Base-by-base conservation (phyloP, 2,113 vertebrate species). In the Ceyx cyanopectus region DNA sequence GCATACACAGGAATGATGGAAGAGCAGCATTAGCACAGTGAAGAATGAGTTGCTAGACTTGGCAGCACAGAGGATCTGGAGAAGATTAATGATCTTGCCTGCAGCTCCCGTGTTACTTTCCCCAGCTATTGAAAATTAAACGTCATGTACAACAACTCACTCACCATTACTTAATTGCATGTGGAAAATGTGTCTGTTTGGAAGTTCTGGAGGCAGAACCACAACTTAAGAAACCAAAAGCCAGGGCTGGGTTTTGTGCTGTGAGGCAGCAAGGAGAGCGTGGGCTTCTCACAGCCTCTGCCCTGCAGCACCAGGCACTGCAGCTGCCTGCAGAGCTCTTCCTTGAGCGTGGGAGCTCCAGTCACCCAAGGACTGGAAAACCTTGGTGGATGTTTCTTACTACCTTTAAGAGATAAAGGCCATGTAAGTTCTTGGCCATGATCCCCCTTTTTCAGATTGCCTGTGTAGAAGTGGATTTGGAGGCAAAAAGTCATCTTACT, bases 31-130 rank as follows among this genome's bases (percentile, higher is more conserved):
- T 90, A 97, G 75, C 27, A 6, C 88, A 30, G 80, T 94, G 94
- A 97, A 89, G 87, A 96, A 95, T 94, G 97, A 97, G 95, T 85
- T 96, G 96, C 95, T 96, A 61, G 69, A 92, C 90, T 92, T 97
- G 97, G 97, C 95, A 97, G 92, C 93, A 45, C 81, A 53, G 77
- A 91, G 93, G 87, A 96, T 91, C 68, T 90, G 87, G 87, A 93
- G 86, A 77, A 93, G 96, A 97, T 96, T 97, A 87, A 97, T 96
- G 94, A 93, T 92, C 87, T 46, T 34, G 92, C 93, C 94, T 95
- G 74, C 74, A 95, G 94, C 92, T 97, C 93, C 93, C 0, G 29
- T 90, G 88, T 93, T 96, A 34, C 87, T 92, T 84, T 77, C 51
- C 63, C 61, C 67, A 89, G 93, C 96, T 94, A 48, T 13, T 14